Percentiles rank a stretch among this genome's conserved stretches.
These are phyloP conservation scores for Anoplius nigerrimus DNA, from an alignment of 2,888 invertebrate species.

Conservation along the genomic window DNA sequence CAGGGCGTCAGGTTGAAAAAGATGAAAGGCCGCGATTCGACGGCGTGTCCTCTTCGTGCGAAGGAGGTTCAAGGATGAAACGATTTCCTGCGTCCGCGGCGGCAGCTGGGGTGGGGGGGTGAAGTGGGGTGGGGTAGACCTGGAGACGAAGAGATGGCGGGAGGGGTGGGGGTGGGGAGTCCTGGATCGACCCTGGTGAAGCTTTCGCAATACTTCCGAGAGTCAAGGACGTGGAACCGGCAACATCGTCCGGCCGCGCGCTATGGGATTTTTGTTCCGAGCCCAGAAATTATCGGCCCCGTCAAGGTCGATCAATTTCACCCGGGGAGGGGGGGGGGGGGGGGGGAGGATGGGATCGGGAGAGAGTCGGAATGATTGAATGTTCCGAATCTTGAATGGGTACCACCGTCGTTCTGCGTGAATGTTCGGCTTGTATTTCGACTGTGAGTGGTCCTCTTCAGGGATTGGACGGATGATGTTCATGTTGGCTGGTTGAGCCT, in stretches of 20 bases:
- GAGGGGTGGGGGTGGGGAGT: slow-evolving; percentile 16
- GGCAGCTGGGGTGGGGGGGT: too few relatives aligned
- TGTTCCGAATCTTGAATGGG: not conserved
- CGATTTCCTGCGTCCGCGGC: slow-evolving; percentile 27
- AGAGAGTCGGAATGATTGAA: not conserved
- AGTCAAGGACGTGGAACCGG: slow-evolving; percentile 42
- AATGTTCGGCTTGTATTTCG: slow-evolving; percentile 7
- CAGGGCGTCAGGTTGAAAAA: not conserved
- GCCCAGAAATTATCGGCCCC: slow-evolving; percentile 9
- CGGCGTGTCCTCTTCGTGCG: slow-evolving; percentile 21
- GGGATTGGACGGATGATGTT: not conserved
- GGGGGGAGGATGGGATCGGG: not conserved
- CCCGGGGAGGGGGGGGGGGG: slow-evolving; percentile 13
- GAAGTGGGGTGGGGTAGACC: too few relatives aligned
- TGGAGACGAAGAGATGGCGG: not conserved
- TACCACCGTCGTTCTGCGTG: slow-evolving; percentile 15
- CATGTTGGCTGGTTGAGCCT: too few relatives aligned
- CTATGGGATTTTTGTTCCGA: not conserved
- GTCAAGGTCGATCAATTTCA: slow-evolving; percentile 34
- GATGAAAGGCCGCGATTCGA: slow-evolving; percentile 14
- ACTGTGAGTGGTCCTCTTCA: not conserved
- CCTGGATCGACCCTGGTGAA: slow-evolving; percentile 33
- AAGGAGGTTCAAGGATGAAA: slow-evolving; percentile 39
- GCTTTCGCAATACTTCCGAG: slow-evolving; percentile 43
- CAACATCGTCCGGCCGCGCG: slow-evolving; percentile 15